Evolutionary conservation across 2,797 vertebrate genomes (phyloP).

Genomic region (Cuculus canorus): DNA sequence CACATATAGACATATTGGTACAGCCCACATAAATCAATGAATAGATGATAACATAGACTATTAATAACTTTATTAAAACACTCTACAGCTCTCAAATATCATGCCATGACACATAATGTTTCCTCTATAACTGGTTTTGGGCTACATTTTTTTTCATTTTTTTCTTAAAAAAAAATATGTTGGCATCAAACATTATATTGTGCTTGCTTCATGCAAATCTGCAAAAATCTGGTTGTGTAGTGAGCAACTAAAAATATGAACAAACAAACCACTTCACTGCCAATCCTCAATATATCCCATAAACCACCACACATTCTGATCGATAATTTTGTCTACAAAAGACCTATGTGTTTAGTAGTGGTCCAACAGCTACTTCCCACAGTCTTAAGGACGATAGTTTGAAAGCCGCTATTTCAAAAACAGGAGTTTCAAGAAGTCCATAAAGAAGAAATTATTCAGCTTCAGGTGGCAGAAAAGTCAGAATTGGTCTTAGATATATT

Average conservation of each 20-base stretch:
- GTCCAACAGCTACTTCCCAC: neutral
- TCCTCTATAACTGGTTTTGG: neutral
- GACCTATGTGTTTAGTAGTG: neutral
- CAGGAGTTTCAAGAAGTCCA: neutral
- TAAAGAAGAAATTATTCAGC: neutral
- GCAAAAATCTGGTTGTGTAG: neutral
- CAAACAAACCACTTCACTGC: neutral
- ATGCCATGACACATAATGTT: neutral
- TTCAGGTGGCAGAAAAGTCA: neutral
- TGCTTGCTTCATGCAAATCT: neutral
- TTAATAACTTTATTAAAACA: neutral
- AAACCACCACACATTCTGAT: neutral
- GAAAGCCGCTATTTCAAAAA: neutral
- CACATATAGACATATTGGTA: neutral
- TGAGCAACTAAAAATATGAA: neutral
- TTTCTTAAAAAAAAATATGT: neutral
- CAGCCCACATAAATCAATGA: neutral
- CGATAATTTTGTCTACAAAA: neutral
- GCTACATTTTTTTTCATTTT: neutral
- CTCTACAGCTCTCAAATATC: neutral
- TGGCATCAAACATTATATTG: neutral
- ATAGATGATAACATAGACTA: neutral
- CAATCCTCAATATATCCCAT: neutral
- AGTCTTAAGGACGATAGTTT: neutral
- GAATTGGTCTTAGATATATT: neutral